Base-by-base conservation (phyloP, 1,140 invertebrate genomes). In the Pseudomyrmex sp. region DNA sequence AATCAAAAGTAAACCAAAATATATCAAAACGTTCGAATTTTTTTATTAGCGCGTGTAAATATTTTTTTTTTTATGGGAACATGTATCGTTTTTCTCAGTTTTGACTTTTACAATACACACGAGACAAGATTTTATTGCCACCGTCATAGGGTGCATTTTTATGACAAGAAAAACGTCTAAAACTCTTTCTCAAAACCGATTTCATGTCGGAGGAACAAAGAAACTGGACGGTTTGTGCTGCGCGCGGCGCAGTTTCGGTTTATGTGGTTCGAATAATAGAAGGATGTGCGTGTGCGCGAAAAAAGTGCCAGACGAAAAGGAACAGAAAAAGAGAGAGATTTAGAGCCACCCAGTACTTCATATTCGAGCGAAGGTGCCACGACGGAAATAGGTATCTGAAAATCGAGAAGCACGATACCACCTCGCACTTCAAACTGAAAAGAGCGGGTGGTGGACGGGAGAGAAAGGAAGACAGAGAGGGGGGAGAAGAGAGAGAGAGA, bases 301-400 rank as follows among this genome's bases (percentile, higher is more conserved):
- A 84, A 83, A 80, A 70, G 35, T 46, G 20, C 44, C 15, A 35
- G 54, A 72, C 12, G 12, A 23, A 72, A 63, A 26, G 18, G 58
- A 35, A 48, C 20, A 62, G 20, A 44, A 8, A 83, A 59, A 68
- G 72, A 50, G 35, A 70, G 46, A 87, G 86, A 88, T 88, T 88
- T 85, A 88, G 88, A 85, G 75, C 65, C 87, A 23, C 61, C 56
- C 69, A 52, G 82, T 75, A 76, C 46, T 82, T 80, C 58, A 83
- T 35, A 84, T 86, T 69, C 54, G 75, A 84, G 79, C 75, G 18
- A 88, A 88, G 87, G 75, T 88, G 83, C 65, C 86, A 88, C 62
- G 87, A 88, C 87, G 83, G 86, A 88, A 88, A 88, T 88, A 88
- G 87, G 68, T 88, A 70, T 82, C 15, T 88, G 86, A 88, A 88